Base-by-base conservation (phyloP, 2,113 vertebrate genomes). In the Colius striatus region DNA sequence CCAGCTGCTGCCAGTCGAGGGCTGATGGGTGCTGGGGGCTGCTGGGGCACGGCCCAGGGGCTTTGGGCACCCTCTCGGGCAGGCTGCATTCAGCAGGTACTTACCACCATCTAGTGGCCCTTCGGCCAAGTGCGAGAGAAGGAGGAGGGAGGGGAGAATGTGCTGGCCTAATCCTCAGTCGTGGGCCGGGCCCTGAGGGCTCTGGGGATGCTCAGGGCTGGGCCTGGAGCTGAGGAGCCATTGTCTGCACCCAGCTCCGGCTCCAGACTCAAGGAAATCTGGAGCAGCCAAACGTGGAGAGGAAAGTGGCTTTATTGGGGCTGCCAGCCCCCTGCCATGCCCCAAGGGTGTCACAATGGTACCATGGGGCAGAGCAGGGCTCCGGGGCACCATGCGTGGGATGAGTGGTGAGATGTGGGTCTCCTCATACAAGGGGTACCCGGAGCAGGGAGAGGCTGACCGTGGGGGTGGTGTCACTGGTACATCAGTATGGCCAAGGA, bases 41-140 rank as follows among this genome's bases (percentile, higher is more conserved):
- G 54, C n/a, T 30, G 29, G 0, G 5, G 23, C 0, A 1, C 70
- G 18, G 38, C 51, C 80, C 51, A 4, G 84, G 74, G 58, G 47
- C 21, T 15, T 87, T 23, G 76, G 74, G 50, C 82, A 48, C 85
- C 51, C 57, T 81, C 47, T 61, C 26, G 20, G 27, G 32, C 6
- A 34, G 48, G 81, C 77, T 41, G 57, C 78, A 45, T 65, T n/a
- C 70, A 60, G 81, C 70, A 84, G 92, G 77, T 71, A 32, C 79
- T 45, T 96, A 92, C 95, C 79, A 89, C 96, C 96, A 96, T 72
- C 96, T 95, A 96, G 96, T 17, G 96, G 96, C 58, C 70, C 76
- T 54, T 68, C 51, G 51, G 75, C 80, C 92, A 72, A 91, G 74
- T 84, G 84, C 93, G 71, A 61, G 87, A 67, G 65, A 72, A 90